Evolutionary conservation across 1,140 invertebrate species (phyloP).

Genomic region (Ruditapes philippinarum): DNA sequence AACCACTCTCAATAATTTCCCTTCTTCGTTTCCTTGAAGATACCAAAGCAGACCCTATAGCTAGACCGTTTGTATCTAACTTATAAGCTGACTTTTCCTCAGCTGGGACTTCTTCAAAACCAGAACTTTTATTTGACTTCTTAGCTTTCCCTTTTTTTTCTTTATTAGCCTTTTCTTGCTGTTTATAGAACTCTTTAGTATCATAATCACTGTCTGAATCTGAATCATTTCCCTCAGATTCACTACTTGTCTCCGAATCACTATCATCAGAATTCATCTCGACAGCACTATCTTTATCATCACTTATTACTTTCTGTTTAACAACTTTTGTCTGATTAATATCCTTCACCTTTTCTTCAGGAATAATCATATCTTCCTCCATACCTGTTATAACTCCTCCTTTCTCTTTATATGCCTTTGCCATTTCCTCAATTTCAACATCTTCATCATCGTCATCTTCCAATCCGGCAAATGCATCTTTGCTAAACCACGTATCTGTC

Average conservation of each 20-base stretch:
- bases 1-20: constrained; percentile 85
- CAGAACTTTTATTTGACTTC: constrained; percentile 85
- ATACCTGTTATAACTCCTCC: constrained; percentile 78
- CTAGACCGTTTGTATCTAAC: constrained; percentile 94
- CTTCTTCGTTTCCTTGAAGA: constrained; percentile 84
- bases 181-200: constrained; percentile 71
- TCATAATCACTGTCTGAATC: constrained; percentile 79
- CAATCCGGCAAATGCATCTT: constrained; percentile 94
- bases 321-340: background rate
- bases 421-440: constrained; percentile 94
- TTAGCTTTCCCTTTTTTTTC: constrained; percentile 41
- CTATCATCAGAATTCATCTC: constrained; percentile 71
- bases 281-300: constrained; percentile 85
- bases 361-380: constrained; percentile 71
- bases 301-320: constrained; percentile 87
- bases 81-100: constrained; percentile 85
- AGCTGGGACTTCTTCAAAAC: constrained; percentile 89
- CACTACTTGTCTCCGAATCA: constrained; percentile 60
- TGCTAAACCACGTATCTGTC: constrained; percentile 64
- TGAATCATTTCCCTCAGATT: constrained; percentile 76
- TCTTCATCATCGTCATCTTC: constrained; percentile 95
- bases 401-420: constrained; percentile 90
- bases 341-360: constrained; percentile 31
- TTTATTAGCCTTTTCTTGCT: constrained; percentile 58
- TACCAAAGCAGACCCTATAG: constrained; percentile 85